Base-by-base conservation (phyloP, 1,140 invertebrate species). In the Ladona fulva region DNA sequence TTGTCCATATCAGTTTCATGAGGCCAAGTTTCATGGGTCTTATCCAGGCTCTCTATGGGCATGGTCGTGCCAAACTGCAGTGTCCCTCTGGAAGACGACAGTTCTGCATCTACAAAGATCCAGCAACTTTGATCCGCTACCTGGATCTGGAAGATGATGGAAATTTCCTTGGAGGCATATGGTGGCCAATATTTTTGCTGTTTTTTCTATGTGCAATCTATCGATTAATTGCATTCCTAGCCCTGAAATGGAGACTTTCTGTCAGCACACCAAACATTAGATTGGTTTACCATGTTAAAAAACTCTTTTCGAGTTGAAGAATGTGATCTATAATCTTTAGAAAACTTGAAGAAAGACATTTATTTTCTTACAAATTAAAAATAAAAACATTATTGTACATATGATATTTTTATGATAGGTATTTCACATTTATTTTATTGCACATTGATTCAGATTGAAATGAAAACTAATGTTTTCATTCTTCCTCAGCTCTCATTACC, bases 1-100 rank as follows among this genome's bases (percentile, higher is more conserved):
- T 90, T 0, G 89, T 91, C 87, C 90, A 89, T 81, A 86, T 86
- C 1, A 90, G 89, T 44, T 91, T 90, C 82, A 85, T 91, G 42
- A 84, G 90, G 22, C 88, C 89, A 75, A 89, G 89, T 0, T 88
- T 90, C 0, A 89, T 90, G 10, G 87, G 88, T 0, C 83, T 90
- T 81, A 85, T 90, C 0, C 80, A 91, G 5, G 86, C 88, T 0
- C 85, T 91, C 0, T 91, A 90, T 81, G 90, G 90, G 6, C 88
- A 89, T 78, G 85, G 86, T 25, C 84, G 90, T 24, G 82, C 85
- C 42, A 84, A 86, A 3, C 82, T 91, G 6, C 85, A 88, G 29
- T 91, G 90, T 66, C 52, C 52, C 5, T 22, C 52, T 66, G 52
- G 52, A 1, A 66, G 52, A 12, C 14, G 52, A 3, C 52, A 66